Base-by-base conservation (phyloP, 2,113 vertebrate species). In the Urocitellus parryii region DNA sequence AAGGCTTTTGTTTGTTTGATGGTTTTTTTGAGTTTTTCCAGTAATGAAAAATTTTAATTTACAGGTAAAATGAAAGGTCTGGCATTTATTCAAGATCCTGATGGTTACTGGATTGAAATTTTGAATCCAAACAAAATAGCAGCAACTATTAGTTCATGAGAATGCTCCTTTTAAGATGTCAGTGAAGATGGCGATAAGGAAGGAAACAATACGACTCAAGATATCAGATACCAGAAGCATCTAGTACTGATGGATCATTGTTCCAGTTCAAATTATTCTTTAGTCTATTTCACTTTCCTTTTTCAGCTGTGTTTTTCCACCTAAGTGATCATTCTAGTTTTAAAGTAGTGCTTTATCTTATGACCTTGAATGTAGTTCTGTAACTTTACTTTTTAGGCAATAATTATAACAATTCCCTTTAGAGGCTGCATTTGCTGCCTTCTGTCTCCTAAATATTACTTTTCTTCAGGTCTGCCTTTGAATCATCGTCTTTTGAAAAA, bases 21-120 rank as follows among this genome's bases (percentile, higher is more conserved):
- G 24, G 17, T n/a, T 32, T 76, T 74, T 39, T 51, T 74, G 13
- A 25, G 42, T 76, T 53, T 84, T 87, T 96, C 70, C 37, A 88
- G n/a, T 96, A 84, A 97, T 93, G 32, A 93, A 96, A 83, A 76
- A 83, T 92, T 92, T 96, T 39, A 39, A 93, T 97, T 90, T 92
- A 82, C 80, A 99, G 99, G 99, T 98, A 99, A 99, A 99, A 99
- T 99, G 99, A 99, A 99, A 98, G 99, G 99, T 72, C 97, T 99
- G 98, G 99, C 99, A 39, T 99, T 99, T 98, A 98, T 99, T 98
- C 99, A 99, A 98, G 99, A 99, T 98, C 99, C 99, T n/a, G 99
- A 99, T 93, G 99, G 99, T 97, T 99, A 99, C 97, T 99, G 99
- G 99, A 99, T 99, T 97, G 99, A 99, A 98, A 99, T 99, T 98